Evolutionary conservation across 2,888 invertebrate genomes (phyloP).

Genomic region (Junonia oenone): DNA sequence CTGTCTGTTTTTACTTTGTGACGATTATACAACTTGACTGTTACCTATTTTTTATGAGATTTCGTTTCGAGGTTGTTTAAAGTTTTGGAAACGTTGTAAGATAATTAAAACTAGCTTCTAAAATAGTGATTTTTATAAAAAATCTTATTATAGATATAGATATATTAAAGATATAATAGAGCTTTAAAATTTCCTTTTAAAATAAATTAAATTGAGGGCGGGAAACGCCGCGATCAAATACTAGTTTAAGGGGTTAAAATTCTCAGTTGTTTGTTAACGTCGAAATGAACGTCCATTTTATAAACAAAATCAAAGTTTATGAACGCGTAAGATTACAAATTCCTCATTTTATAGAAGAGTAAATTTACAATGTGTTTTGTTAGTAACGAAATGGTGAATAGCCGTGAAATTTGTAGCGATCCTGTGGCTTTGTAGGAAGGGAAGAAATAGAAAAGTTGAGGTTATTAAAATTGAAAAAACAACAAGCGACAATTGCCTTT

Average conservation of each 20-base stretch:
- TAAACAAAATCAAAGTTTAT: constrained; percentile 26
- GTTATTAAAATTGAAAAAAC: background rate
- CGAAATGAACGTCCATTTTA: constrained; percentile 17
- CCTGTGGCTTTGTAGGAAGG: background rate
- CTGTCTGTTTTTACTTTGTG: too few relatives aligned
- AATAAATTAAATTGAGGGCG: too few relatives aligned
- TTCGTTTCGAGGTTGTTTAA: too few relatives aligned
- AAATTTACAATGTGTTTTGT: constrained; percentile 20
- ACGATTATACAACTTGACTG: too few relatives aligned
- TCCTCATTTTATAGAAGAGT: constrained; percentile 16
- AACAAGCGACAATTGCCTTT: background rate
- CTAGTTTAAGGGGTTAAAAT: constrained; percentile 6
- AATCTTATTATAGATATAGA: too few relatives aligned
- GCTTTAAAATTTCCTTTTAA: too few relatives aligned
- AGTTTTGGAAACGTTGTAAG: too few relatives aligned
- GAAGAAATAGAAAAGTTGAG: background rate
- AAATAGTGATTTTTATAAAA: too few relatives aligned
- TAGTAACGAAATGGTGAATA: constrained; percentile 5
- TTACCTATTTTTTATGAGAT: too few relatives aligned
- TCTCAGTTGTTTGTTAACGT: constrained; percentile 1
- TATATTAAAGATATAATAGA: too few relatives aligned
- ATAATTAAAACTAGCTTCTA: too few relatives aligned
- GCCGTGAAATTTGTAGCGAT: constrained; percentile 19
- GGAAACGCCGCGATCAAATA: too few relatives aligned
- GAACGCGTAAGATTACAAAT: constrained; percentile 20